Conservation (phyloP, 2,797 vertebrate species). For the Oreochromis grahami region DNA sequence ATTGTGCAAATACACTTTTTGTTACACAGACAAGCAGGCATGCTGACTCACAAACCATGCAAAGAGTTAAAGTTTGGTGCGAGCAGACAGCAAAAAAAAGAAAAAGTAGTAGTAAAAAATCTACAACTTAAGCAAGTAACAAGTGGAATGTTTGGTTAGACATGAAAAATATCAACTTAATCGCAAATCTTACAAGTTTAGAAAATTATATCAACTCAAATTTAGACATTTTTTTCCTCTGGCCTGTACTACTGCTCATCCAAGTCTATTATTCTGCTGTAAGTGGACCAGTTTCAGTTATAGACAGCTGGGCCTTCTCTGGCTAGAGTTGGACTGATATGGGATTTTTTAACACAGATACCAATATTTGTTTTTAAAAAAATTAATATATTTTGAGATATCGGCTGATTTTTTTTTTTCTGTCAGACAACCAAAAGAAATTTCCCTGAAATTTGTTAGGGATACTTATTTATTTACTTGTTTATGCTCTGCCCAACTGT, state of each 20-base stretch:
- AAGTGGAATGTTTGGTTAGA: slow-evolving; percentile 67
- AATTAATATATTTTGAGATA: neutral
- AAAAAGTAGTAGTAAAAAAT: slow-evolving; percentile 29
- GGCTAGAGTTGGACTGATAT: neutral
- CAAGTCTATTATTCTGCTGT: neutral
- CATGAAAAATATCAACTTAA: slow-evolving; percentile 34
- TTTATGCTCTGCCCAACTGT: neutral
- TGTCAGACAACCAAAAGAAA: accelerated
- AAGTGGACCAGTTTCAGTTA: accelerated
- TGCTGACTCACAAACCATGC: slow-evolving; percentile 80
- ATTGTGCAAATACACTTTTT: slow-evolving; percentile 75
- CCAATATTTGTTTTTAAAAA: accelerated
- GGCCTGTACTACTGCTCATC: neutral
- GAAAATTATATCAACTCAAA: slow-evolving; percentile 33
- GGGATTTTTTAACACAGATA: neutral
- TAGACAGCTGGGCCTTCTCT: neutral
- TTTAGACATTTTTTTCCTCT: neutral
- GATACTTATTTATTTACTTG: neutral
- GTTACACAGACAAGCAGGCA: slow-evolving; percentile 78
- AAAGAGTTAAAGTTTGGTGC: slow-evolving; percentile 73
- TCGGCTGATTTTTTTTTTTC: accelerated
- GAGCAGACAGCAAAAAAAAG: slow-evolving; percentile 56
- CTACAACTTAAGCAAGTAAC: slow-evolving; percentile 52
- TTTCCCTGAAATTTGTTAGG: neutral
- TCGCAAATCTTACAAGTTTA: slow-evolving; percentile 34